phyloP scores from a whole-genome alignment of 1,140 invertebrate species.

The Antheraea mylitta region DNA sequence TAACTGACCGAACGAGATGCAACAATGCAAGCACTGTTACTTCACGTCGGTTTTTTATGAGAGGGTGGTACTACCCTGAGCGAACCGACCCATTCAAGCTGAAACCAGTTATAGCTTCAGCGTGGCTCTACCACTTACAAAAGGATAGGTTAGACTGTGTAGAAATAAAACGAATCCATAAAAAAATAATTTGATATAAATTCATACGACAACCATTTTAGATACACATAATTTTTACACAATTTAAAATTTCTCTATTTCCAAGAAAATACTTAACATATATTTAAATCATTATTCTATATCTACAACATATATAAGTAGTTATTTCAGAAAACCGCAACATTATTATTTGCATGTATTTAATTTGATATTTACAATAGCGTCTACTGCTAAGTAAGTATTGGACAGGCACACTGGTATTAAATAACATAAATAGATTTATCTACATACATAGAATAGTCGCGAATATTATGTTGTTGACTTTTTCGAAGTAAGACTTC shows the following conservation, averaged over 20 bases:
- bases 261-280: conserved; percentile 5
- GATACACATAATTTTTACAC: conserved; percentile 18
- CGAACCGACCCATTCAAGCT: no score
- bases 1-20: no score
- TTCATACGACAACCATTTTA: conserved; percentile 61
- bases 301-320: neutral
- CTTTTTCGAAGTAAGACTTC: no score
- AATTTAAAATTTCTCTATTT: neutral
- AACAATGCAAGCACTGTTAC: no score
- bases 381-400: conserved; percentile 21
- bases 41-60: no score
- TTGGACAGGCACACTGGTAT: conserved; percentile 52
- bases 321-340: neutral
- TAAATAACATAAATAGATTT: conserved; percentile 2
- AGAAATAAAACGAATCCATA: conserved; percentile 35
- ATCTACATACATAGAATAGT: neutral
- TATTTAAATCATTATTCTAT: conserved; percentile 3
- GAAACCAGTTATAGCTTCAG: no score
- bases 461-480: no score
- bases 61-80: no score
- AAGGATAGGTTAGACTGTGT: neutral
- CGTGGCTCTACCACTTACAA: no score
- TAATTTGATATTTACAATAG: conserved; percentile 23
- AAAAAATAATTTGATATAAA: conserved; percentile 63
- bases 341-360: neutral